Evolutionary conservation across 2,113 vertebrate species (phyloP).

Genomic region (Tapirus terrestris): DNA sequence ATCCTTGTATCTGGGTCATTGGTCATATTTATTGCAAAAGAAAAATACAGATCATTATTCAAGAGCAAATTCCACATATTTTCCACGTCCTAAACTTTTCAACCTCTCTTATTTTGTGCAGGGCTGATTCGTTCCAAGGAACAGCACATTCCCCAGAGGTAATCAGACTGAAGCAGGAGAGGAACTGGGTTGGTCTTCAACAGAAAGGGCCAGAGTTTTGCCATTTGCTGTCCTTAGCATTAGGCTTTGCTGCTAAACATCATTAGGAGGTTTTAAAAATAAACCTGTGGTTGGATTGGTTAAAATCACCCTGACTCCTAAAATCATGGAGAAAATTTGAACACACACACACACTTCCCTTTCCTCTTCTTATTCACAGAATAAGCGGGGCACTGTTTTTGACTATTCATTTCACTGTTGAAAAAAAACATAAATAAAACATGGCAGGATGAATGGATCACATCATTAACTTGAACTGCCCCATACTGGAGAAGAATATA

Average conservation of each 20-base stretch:
- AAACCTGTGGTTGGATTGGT: constrained; percentile 37
- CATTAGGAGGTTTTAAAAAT: constrained; percentile 44
- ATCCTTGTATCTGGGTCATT: constrained; percentile 75
- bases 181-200: not conserved
- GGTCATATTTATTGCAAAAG: constrained; percentile 79
- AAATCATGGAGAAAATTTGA: not conserved
- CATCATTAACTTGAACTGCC: constrained; percentile 32
- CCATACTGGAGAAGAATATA: constrained; percentile 36
- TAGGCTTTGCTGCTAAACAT: constrained; percentile 43
- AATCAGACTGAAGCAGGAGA: constrained; percentile 49
- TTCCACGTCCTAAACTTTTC: constrained; percentile 76
- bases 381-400: constrained; percentile 47
- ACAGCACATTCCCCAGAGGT: constrained; percentile 73
- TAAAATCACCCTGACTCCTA: constrained; percentile 44
- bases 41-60: constrained; percentile 77
- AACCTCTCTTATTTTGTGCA: constrained; percentile 59
- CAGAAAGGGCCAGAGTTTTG: not conserved
- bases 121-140: constrained; percentile 62
- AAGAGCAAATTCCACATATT: constrained; percentile 78
- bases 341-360: not conserved
- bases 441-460: not conserved
- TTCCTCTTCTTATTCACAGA: not conserved
- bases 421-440: constrained; percentile 69
- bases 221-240: not conserved
- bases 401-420: constrained; percentile 44